phyloP scores from a whole-genome alignment of 1,140 invertebrate species.

The Homalodisca vitripennis region DNA sequence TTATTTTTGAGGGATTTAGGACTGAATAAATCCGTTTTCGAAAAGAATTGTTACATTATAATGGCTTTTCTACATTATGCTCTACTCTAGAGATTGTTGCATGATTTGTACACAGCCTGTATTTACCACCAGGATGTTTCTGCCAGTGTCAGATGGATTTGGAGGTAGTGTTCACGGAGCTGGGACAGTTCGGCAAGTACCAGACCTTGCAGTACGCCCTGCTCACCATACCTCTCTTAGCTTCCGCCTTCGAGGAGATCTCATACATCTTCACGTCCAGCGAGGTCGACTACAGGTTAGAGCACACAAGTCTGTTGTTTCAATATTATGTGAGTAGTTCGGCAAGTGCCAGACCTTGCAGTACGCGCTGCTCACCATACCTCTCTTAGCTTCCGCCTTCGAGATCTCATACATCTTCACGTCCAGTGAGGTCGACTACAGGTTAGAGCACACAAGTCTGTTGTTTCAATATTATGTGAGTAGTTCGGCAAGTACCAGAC shows the following conservation, averaged over 20 bases:
- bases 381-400: neutral
- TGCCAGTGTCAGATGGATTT: neutral
- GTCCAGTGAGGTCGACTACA: conserved; percentile 11
- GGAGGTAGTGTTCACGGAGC: conserved; percentile 10
- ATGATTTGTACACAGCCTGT: too few relatives aligned
- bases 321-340: too few relatives aligned
- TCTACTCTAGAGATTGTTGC: too few relatives aligned
- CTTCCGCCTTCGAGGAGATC: conserved; percentile 5
- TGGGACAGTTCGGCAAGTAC: conserved; percentile 9
- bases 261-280: conserved; percentile 7
- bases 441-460: too few relatives aligned
- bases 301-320: too few relatives aligned
- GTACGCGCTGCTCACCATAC: neutral
- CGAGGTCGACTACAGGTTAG: conserved; percentile 13
- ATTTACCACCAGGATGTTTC: too few relatives aligned
- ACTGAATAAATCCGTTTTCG: too few relatives aligned
- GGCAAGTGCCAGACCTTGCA: neutral
- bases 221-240: neutral
- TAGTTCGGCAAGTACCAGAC: conserved; percentile 1
- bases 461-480: too few relatives aligned
- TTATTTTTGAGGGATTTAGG: too few relatives aligned
- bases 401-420: conserved; percentile 6
- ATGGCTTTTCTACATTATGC: too few relatives aligned
- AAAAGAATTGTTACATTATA: too few relatives aligned
- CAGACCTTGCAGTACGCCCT: neutral